Percentiles rank a stretch among this genome's conserved stretches.
phyloP scores from a whole-genome alignment of 2,888 invertebrate genomes.

The Neoitamus cyanurus region DNA sequence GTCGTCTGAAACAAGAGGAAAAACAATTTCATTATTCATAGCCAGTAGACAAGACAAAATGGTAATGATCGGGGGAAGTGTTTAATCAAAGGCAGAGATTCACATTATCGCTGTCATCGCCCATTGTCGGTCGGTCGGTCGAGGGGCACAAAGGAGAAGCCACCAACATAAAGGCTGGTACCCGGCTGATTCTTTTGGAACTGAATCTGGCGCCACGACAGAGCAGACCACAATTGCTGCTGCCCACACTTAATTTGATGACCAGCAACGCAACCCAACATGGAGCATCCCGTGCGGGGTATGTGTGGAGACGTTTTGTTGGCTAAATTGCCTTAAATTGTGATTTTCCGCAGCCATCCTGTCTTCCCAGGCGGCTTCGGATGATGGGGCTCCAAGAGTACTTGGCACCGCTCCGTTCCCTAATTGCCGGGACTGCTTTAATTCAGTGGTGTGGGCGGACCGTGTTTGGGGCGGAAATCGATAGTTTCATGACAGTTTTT shows the following conservation, averaged over 20 bases:
- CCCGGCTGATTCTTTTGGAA: background rate
- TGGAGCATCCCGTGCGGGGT: background rate
- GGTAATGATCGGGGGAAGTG: conserved; percentile 23
- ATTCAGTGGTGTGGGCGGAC: background rate
- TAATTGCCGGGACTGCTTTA: background rate
- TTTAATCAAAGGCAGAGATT: conserved; percentile 3
- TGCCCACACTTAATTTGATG: conserved; percentile 9
- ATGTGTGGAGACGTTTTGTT: background rate
- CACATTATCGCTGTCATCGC: background rate
- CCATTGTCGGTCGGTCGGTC: background rate
- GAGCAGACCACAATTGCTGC: background rate
- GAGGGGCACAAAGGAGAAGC: background rate
- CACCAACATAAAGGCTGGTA: background rate
- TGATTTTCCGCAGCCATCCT: conserved; percentile 38
- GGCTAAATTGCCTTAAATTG: conserved; percentile 39
- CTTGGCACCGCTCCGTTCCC: background rate
- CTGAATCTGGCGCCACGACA: conserved; percentile 10
- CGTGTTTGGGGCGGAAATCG: background rate
- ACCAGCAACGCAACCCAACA: background rate
- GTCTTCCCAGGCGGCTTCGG: background rate
- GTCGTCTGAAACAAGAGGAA: conserved; percentile 77
- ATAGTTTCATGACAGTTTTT: conserved; percentile 9
- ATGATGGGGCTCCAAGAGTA: conserved; percentile 1
- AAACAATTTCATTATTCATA: conserved; percentile 13
- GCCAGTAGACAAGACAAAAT: background rate